Base-by-base conservation (phyloP, 2,797 vertebrate species). In the Antennarius maculatus region DNA sequence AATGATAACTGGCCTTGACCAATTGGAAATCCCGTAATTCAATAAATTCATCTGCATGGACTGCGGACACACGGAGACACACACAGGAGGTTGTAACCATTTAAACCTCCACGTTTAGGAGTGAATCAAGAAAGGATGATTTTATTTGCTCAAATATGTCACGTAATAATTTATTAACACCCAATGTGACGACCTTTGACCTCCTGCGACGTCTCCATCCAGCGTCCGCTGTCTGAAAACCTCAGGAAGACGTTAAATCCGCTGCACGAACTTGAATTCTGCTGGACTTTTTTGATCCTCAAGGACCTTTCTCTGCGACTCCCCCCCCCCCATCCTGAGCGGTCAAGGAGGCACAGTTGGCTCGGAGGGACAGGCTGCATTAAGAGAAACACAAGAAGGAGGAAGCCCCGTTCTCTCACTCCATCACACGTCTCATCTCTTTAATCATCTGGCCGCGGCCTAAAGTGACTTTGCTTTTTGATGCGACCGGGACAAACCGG, bases 401-500 rank as follows among this genome's bases (percentile, higher is more conserved):
- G 63, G 76, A 74, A 87, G 79, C 78, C 81, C 83, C 78, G 71
- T 88, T 86, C 88, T 86, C 84, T 88, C 85, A 72, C 81, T 85
- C 83, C 80, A 82, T 86, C 89, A 85, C 81, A 84, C 48, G 85
- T 90, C 89, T 86, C 79, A 73, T 90, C 85, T 76, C 87, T 82
- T 90, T 84, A 90, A 75, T 67, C 60, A 83, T 86, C 85, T 82
- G 81, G 71, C 69, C 15, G 71, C 56, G 79, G 87, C 89, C 87
- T 84, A 78, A 86, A 91, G 88, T 91, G 86, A 90, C 88, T 90
- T 88, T 86, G 84, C 78, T 65, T 73, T 91, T 73, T 91, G 89
- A 89, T 83, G 83, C 71, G 88, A 88, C 82, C 88, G 69, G 80
- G 84, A 87, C 86, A 90, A 88, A 90, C 79, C 47, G 71, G 74